Conservation (phyloP, 2,888 invertebrate species). For the Acholoe squamosa region DNA sequence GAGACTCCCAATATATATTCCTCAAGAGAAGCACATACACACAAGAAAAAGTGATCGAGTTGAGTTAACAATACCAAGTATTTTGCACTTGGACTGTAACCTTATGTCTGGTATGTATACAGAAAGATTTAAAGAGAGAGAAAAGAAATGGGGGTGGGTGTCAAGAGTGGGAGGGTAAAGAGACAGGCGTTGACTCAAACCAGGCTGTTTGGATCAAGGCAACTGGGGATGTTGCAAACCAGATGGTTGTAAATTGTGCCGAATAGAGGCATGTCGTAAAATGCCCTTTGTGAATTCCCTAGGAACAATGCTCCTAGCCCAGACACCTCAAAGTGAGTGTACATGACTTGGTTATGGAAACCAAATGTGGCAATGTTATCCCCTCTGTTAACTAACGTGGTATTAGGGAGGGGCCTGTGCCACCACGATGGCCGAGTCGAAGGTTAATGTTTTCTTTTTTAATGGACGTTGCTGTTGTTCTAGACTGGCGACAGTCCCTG, state of each 20-base stretch:
- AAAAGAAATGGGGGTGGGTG: background rate
- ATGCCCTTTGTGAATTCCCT: background rate
- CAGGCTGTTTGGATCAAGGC: slow-evolving; percentile 11
- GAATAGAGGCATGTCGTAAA: background rate
- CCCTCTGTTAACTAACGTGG: too few relatives aligned
- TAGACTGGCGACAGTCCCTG: too few relatives aligned
- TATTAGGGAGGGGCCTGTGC: too few relatives aligned
- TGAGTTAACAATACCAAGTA: background rate
- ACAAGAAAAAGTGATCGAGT: background rate
- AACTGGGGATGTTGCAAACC: slow-evolving; percentile 1
- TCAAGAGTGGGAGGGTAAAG: background rate
- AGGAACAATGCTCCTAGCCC: background rate
- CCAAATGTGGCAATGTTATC: background rate
- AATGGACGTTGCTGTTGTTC: too few relatives aligned
- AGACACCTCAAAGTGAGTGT: background rate
- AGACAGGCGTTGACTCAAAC: slow-evolving; percentile 10
- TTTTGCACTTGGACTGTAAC: background rate
- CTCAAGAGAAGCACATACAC: too few relatives aligned
- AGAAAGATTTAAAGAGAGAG: background rate
- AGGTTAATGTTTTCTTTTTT: too few relatives aligned
- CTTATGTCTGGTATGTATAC: background rate
- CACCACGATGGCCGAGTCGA: too few relatives aligned
- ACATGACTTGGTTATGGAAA: background rate
- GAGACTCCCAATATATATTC: too few relatives aligned
- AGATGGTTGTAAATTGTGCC: background rate